phyloP scores from a whole-genome alignment of 2,113 vertebrate genomes.

The Condylura cristata region DNA sequence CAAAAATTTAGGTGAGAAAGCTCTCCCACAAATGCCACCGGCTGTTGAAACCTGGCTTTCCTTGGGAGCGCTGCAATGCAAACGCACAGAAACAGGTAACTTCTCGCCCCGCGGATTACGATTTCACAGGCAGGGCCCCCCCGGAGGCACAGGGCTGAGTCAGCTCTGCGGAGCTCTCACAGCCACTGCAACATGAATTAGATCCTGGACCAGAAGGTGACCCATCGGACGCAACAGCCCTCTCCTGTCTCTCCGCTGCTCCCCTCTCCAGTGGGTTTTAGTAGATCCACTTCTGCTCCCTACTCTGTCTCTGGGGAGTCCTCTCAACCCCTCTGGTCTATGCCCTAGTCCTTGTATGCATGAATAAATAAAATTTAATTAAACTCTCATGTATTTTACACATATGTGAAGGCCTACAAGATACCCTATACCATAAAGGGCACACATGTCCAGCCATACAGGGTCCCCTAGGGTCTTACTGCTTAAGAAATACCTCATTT shows the following conservation, averaged over 20 bases:
- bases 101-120: slow-evolving; percentile 41
- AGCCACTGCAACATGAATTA: too few species aligned
- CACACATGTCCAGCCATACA: neutral
- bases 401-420: neutral
- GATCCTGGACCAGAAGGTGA: too few species aligned
- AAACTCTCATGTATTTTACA: slow-evolving; percentile 25
- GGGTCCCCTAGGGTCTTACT: neutral
- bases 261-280: too few species aligned
- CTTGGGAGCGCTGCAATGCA: slow-evolving; percentile 19
- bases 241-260: too few species aligned
- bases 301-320: too few species aligned
- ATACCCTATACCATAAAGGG: neutral
- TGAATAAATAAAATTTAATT: neutral
- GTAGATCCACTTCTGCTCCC: too few species aligned
- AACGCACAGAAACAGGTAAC: neutral
- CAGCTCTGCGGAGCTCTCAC: too few species aligned
- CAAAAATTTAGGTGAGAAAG: neutral
- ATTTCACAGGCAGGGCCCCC: neutral
- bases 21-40: neutral
- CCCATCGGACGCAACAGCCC: too few species aligned
- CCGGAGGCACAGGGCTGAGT: too few species aligned
- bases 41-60: neutral
- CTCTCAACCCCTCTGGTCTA: too few species aligned
- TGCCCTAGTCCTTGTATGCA: too few species aligned
- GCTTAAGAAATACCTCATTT: slow-evolving; percentile 30